Percentiles rank a stretch among this genome's conserved stretches.
phyloP scores from a whole-genome alignment of 2,113 vertebrate genomes.

The Balaeniceps rex region DNA sequence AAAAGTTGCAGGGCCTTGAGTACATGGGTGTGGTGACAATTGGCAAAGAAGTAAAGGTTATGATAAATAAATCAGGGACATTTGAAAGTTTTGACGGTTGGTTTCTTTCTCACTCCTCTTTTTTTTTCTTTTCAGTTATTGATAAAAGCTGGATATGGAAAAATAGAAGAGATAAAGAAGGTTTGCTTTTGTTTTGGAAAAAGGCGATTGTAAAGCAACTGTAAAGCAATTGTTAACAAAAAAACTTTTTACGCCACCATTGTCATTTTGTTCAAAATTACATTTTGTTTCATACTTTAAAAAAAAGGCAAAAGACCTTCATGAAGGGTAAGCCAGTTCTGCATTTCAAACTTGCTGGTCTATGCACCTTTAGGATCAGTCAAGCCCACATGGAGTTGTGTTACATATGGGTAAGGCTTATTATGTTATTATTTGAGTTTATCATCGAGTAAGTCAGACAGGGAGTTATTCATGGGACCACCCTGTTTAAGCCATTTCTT shows the following conservation, averaged over 20 bases:
- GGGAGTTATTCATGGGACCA: constrained; percentile 49
- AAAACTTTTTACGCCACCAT: rapidly evolving
- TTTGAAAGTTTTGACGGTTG: not conserved
- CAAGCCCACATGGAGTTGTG: not conserved
- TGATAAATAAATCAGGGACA: not conserved
- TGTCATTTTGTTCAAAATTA: not conserved
- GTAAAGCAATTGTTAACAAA: not conserved
- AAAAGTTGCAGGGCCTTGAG: not conserved
- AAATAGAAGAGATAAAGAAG: not conserved
- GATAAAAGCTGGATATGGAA: not conserved
- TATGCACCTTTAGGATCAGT: not conserved
- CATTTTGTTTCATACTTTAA: not conserved
- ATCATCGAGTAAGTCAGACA: constrained; percentile 1
- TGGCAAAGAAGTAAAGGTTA: not conserved
- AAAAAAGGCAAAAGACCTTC: not conserved
- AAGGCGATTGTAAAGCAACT: not conserved
- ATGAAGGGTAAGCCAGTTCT: not conserved
- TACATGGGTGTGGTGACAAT: not conserved
- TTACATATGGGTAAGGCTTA: not conserved
- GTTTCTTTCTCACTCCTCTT: not conserved
- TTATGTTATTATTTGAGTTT: constrained; percentile 34
- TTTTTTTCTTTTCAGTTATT: not conserved
- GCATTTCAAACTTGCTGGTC: not conserved
- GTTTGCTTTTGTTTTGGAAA: not conserved
- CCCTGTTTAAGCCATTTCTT: constrained; percentile 26